Base-by-base conservation (phyloP, 2,888 invertebrate species). In the Hypsopygia costalis region DNA sequence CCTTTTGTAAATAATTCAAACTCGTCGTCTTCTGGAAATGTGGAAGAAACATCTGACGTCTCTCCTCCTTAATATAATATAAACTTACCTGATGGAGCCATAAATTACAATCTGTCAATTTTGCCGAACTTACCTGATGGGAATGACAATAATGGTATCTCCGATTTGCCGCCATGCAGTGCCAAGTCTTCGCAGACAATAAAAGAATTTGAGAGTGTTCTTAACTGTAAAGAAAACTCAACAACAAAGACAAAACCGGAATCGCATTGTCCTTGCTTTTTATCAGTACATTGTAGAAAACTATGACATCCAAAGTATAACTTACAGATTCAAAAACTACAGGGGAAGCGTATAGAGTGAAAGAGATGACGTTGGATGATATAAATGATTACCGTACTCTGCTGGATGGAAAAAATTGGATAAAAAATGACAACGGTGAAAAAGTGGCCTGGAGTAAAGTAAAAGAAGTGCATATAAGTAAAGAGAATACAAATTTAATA, bases 231-330 rank as follows among this genome's bases (percentile, higher is more conserved):
- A n/a, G n/a, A n/a, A 21, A 21, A 21, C n/a, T n/a, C n/a, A n/a
- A n/a, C n/a, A n/a, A n/a, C n/a, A n/a, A n/a, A n/a, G 62, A 3
- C 58, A 62, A 49, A 62, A 61, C 45, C 33, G 52, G 22, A 64
- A 60, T 38, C 43, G 54, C 6, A 50, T 50, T 31, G 47, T 61
- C 8, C 62, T 54, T 44, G 51, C 46, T 21, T 43, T 53, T 44
- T 61, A 55, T 41, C 40, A 51, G 12, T 47, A 49, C 27, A 46
- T 49, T 12, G 33, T 52, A 5, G 42, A 40, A 12, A 50, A 51
- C 27, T 51, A 43, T 36, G 41, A 51, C 21, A 48, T 62, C 8
- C 42, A 43, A 20, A 36, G 35, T 28, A 57, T 62, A 33, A 42
- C 37, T n/a, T 61, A 62, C 43, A 44, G 44, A 4, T 59, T 57